phyloP scores from a whole-genome alignment of 2,113 vertebrate species.

The Falcunculus frontatus region DNA sequence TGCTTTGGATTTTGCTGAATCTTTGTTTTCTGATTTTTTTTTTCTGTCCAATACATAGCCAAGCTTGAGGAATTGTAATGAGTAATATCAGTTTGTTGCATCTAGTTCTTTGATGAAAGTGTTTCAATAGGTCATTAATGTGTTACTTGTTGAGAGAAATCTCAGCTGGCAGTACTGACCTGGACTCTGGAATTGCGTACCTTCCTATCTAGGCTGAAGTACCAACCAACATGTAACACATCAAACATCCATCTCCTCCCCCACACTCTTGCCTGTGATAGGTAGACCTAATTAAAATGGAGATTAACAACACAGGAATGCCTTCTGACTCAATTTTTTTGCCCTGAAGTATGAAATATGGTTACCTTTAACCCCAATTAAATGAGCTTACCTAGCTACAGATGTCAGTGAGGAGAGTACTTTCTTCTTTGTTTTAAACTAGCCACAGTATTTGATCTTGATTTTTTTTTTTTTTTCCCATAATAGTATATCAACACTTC shows the following conservation, averaged over 20 bases:
- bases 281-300: neutral
- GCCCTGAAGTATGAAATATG: neutral
- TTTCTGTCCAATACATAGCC: neutral
- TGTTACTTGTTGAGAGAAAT: neutral
- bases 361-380: neutral
- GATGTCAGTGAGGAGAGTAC: neutral
- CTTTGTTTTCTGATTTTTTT: neutral
- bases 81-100: neutral
- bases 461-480: neutral
- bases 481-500: neutral
- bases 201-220: neutral
- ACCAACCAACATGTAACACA: neutral
- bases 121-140: neutral
- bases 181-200: neutral
- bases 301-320: neutral
- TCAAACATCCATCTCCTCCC: neutral
- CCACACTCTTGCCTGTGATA: neutral
- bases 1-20: neutral
- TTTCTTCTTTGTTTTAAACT: neutral
- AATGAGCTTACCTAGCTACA: neutral
- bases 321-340: slow-evolving; percentile 16
- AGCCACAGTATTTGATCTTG: neutral
- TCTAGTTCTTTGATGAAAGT: neutral
- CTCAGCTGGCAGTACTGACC: neutral
- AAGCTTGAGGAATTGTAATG: neutral